Conservation (phyloP, 2,888 invertebrate genomes). For the Rhamnusium bicolor region DNA sequence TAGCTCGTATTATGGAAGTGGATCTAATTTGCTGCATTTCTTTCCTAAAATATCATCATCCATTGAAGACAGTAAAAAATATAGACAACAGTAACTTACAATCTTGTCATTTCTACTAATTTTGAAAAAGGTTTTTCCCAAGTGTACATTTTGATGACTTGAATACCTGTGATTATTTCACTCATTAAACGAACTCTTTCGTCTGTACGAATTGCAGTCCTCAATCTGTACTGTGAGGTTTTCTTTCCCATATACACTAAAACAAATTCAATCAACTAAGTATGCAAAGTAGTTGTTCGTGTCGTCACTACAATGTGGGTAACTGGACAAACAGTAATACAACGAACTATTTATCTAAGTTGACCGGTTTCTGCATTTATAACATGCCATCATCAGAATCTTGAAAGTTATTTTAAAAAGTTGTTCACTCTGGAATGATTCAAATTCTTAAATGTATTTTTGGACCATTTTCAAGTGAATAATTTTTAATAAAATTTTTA, state of each 20-base stretch:
- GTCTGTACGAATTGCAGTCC: conserved; percentile 87
- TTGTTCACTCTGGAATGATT: no score
- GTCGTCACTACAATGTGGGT: no score
- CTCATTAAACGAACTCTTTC: conserved; percentile 90
- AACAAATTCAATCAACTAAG: conserved; percentile 21
- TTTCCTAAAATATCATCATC: conserved; percentile 70
- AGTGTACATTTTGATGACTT: conserved; percentile 96
- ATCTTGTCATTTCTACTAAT: conserved; percentile 79
- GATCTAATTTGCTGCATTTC: conserved; percentile 80
- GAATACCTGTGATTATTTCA: conserved; percentile 89
- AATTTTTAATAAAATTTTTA: no score
- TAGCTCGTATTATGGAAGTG: conserved; percentile 78
- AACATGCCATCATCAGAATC: no score
- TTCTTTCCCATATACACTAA: conserved; percentile 77
- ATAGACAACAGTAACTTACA: conserved; percentile 61
- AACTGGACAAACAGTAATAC: no score
- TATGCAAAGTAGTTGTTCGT: no score
- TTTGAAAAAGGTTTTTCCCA: conserved; percentile 92
- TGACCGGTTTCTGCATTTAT: no score
- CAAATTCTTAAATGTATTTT: no score
- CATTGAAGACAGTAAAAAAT: background rate
- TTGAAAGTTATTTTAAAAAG: no score
- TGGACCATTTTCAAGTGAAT: no score
- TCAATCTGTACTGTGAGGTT: conserved; percentile 81
- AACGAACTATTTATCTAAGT: no score